Conservation (phyloP, 2,797 vertebrate species). For the Capromys pilorides region DNA sequence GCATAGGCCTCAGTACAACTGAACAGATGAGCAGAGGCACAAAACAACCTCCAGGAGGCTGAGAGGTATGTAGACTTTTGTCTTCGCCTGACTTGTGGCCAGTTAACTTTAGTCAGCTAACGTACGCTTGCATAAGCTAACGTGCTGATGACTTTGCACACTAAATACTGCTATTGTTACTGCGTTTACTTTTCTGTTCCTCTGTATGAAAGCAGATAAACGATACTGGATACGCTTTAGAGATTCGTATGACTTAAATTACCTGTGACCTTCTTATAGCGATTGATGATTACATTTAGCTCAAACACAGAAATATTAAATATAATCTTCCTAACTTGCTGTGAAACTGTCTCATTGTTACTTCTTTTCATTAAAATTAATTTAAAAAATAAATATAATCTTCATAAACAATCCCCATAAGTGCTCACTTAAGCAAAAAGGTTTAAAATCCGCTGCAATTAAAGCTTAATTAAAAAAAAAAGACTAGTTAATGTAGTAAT, state of each 20-base stretch:
- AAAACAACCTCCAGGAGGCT: not conserved
- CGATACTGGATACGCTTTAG: not conserved
- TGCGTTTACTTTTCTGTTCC: not conserved
- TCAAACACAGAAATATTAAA: not conserved
- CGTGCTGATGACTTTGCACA: too few relatives aligned
- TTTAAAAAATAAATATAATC: not conserved
- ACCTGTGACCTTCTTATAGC: not conserved
- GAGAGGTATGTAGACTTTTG: not conserved
- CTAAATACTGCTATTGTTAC: not conserved
- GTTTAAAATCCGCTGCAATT: not conserved
- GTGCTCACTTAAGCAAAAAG: not conserved
- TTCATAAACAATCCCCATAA: not conserved
- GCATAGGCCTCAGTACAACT: conserved; percentile 21
- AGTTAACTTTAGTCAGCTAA: not conserved
- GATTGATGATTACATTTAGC: not conserved
- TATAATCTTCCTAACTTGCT: not conserved
- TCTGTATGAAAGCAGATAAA: not conserved
- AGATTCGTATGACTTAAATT: not conserved
- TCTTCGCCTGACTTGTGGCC: not conserved
- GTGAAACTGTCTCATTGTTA: too few relatives aligned
- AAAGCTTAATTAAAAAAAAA: not conserved
- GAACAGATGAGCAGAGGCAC: not conserved
- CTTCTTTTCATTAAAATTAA: too few relatives aligned
- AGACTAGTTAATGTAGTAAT: not conserved
- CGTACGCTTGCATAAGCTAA: not conserved